Evolutionary conservation across 2,888 invertebrate species (phyloP).

Genomic region (Callyntrura sp.): DNA sequence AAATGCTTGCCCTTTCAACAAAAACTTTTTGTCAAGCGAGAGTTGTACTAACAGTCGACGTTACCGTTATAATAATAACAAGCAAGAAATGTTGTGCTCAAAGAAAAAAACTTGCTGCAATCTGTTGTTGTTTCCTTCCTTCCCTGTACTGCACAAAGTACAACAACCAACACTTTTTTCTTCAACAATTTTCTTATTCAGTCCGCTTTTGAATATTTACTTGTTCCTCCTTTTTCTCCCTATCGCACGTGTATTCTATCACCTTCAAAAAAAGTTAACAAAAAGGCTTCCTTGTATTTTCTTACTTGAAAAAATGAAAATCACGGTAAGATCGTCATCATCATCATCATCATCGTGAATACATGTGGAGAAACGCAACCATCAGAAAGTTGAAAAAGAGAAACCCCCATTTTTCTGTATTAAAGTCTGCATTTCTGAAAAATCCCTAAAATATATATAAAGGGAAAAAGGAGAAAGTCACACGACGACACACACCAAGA

Average conservation of each 20-base stretch:
- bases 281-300: not conserved
- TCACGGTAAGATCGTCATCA: conserved; percentile 29
- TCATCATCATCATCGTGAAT: conserved; percentile 8
- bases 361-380: not conserved
- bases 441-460: not conserved
- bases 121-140: conserved; percentile 43
- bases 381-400: not conserved
- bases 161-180: not conserved
- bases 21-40: not conserved
- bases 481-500: conserved; percentile 12
- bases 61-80: conserved; percentile 24
- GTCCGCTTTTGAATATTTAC: conserved; percentile 30
- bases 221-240: not conserved
- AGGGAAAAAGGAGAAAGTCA: conserved; percentile 16
- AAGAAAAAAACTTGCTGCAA: conserved; percentile 43
- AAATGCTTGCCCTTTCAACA: not conserved
- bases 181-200: conserved; percentile 30
- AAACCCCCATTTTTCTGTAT: conserved; percentile 59
- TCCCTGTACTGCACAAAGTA: conserved; percentile 1
- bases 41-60: not conserved
- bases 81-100: not conserved
- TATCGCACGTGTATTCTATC: conserved; percentile 10
- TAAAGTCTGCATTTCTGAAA: conserved; percentile 8
- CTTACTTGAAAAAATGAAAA: conserved; percentile 29
- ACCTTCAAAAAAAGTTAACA: not conserved